phyloP scores from a whole-genome alignment of 64 coral and sea anemone genomes.

The Anthopleura sola region DNA sequence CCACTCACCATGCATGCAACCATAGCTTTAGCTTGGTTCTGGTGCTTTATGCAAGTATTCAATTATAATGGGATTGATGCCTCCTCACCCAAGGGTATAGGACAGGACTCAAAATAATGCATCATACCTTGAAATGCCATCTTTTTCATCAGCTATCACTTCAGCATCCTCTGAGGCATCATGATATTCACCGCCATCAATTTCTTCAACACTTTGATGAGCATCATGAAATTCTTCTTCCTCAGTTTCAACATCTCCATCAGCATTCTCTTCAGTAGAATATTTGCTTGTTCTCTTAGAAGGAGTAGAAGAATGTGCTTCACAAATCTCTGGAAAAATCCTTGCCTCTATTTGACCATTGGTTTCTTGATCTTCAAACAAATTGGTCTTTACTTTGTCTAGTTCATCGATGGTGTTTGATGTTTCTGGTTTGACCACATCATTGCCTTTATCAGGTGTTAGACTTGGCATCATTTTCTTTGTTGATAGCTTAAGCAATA shows the following conservation, averaged over 20 bases:
- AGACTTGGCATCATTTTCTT: slow-evolving; percentile 64
- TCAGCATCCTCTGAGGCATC: slow-evolving; percentile 27
- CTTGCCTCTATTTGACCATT: not conserved
- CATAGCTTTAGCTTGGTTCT: too few species aligned
- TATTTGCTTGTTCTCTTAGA: not conserved
- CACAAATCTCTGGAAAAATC: not conserved
- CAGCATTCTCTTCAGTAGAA: slow-evolving; percentile 4
- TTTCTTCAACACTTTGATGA: slow-evolving; percentile 15
- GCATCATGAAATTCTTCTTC: slow-evolving; percentile 59
- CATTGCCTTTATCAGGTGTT: not conserved
- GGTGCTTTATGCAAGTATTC: too few species aligned
- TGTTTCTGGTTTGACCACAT: not conserved
- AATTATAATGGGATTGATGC: too few species aligned
- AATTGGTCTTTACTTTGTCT: slow-evolving; percentile 23
- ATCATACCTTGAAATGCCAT: not conserved
- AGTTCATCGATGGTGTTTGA: not conserved
- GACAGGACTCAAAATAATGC: too few species aligned
- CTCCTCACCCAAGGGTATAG: too few species aligned
- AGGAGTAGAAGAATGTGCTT: not conserved
- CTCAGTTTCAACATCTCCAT: slow-evolving; percentile 5
- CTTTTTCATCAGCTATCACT: not conserved
- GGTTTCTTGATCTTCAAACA: slow-evolving; percentile 31
- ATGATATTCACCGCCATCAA: slow-evolving; percentile 61
- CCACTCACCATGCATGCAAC: too few species aligned
- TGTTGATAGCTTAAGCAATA: slow-evolving; percentile 60